Percentiles rank a stretch among this genome's conserved stretches.
These are phyloP conservation scores for Gastrophysa polygoni DNA, from an alignment of 2,888 invertebrate genomes.

Conservation along the genomic window DNA sequence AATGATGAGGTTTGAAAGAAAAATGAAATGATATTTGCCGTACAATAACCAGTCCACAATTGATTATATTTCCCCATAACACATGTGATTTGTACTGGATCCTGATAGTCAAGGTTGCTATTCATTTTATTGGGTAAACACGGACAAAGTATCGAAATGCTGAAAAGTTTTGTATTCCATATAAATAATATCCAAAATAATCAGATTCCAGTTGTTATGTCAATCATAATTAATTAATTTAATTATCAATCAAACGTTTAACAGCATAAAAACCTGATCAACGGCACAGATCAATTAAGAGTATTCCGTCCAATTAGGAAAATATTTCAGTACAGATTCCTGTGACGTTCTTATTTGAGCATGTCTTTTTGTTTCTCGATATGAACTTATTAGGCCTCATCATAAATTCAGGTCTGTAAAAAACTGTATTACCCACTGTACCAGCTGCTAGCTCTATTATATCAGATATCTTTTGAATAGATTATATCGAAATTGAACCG, in stretches of 20 bases:
- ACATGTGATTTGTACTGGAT: too few relatives aligned
- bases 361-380: conserved; percentile 16
- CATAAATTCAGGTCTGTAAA: conserved; percentile 21
- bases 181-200: not conserved
- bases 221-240: conserved; percentile 25
- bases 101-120: too few relatives aligned
- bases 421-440: conserved; percentile 16
- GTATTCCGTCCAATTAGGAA: conserved; percentile 19
- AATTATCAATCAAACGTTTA: conserved; percentile 31
- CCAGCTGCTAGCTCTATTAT: conserved; percentile 19
- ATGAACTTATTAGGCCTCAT: conserved; percentile 18
- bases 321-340: conserved; percentile 10
- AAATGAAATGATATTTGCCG: too few relatives aligned
- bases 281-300: conserved; percentile 21
- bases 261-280: conserved; percentile 29
- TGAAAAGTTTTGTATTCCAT: not conserved
- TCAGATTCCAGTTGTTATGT: conserved; percentile 9
- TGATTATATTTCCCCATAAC: too few relatives aligned
- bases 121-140: too few relatives aligned
- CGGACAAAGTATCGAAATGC: too few relatives aligned
- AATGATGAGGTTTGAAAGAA: too few relatives aligned
- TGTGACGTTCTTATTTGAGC: conserved; percentile 2
- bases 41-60: too few relatives aligned
- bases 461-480: conserved; percentile 16
- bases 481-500: conserved; percentile 13